Evolutionary conservation across 2,113 vertebrate species (phyloP).

Genomic region (Potamarius usumacintae): DNA sequence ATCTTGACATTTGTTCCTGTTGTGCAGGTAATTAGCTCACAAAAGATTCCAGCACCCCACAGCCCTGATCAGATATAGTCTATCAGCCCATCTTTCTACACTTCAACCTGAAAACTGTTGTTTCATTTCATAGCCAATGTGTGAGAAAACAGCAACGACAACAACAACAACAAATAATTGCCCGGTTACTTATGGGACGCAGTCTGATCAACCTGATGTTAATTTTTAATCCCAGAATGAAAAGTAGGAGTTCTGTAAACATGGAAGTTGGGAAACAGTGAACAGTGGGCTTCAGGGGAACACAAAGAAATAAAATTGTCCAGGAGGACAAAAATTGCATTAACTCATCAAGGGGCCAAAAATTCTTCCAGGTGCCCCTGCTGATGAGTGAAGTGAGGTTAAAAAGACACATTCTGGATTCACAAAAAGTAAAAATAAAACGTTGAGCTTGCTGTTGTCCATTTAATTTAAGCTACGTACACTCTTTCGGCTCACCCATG

Average conservation of each 20-base stretch:
- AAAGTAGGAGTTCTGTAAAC: not conserved
- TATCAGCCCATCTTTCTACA: constrained; percentile 5
- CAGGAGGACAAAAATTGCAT: not conserved
- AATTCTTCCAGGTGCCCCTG: not conserved
- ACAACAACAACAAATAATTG: not conserved
- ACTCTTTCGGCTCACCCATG: not conserved
- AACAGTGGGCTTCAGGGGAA: not conserved
- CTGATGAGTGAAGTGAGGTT: not conserved
- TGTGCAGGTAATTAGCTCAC: constrained; percentile 29
- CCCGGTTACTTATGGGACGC: not conserved
- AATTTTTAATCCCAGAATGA: not conserved
- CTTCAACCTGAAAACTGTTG: not conserved
- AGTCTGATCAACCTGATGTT: not conserved
- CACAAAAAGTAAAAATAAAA: not conserved
- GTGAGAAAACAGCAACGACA: not conserved
- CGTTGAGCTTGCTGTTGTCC: not conserved
- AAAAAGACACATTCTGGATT: not conserved
- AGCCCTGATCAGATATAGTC: constrained; percentile 21
- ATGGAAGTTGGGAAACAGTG: not conserved
- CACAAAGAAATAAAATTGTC: not conserved
- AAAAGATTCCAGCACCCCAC: constrained; percentile 12
- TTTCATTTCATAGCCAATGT: not conserved
- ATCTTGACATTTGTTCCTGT: constrained; percentile 42
- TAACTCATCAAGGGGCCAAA: not conserved
- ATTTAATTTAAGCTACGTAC: not conserved